Percentiles rank a stretch among this genome's conserved stretches.
Evolutionary conservation across 2,888 invertebrate species (phyloP).

Genomic region (Erebia palarica): DNA sequence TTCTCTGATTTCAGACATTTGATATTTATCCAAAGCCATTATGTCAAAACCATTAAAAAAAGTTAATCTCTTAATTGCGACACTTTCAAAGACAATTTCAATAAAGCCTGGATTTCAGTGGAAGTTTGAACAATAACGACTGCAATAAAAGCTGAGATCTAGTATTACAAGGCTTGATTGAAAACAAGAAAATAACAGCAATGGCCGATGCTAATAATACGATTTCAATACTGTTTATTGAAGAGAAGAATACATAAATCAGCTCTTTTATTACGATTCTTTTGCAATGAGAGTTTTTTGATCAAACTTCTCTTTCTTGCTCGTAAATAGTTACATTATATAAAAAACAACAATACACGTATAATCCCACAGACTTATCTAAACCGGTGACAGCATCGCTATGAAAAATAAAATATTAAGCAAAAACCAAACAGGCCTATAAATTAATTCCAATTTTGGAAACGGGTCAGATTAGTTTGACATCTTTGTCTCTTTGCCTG

Average conservation of each 20-base stretch:
- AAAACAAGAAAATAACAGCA: background rate
- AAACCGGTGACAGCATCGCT: too few relatives aligned
- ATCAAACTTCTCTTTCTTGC: background rate
- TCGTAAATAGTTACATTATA: too few relatives aligned
- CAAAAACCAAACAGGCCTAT: too few relatives aligned
- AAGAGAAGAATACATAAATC: background rate
- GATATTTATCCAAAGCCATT: too few relatives aligned
- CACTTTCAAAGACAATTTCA: background rate
- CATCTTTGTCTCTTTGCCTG: too few relatives aligned
- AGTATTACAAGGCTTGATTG: constrained; percentile 8
- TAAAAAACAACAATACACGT: too few relatives aligned
- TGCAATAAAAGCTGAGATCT: background rate
- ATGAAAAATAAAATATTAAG: too few relatives aligned
- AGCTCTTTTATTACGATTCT: background rate
- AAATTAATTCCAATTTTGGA: too few relatives aligned
- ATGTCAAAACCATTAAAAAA: background rate
- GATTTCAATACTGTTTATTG: background rate
- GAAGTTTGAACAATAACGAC: background rate
- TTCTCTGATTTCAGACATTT: too few relatives aligned
- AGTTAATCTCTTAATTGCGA: background rate
- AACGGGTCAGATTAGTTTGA: too few relatives aligned
- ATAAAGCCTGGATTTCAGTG: background rate
- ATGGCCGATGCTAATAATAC: background rate
- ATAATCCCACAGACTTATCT: too few relatives aligned
- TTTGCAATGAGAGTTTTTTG: background rate